These are phyloP conservation scores for Spisula subtruncata DNA, from an alignment of 2,888 invertebrate genomes.

Conservation along the genomic window DNA sequence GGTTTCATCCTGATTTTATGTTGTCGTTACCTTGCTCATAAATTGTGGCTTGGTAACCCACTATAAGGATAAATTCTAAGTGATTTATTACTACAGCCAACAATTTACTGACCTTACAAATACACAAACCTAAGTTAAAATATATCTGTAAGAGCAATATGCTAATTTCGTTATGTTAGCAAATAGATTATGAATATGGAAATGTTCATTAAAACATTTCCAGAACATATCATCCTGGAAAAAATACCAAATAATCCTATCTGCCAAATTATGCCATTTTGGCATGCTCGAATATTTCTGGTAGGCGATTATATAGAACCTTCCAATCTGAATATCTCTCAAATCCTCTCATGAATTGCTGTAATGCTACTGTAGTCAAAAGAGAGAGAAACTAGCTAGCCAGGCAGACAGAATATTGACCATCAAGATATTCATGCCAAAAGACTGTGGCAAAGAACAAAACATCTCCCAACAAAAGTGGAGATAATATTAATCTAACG, in stretches of 20 bases:
- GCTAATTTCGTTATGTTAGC: neutral
- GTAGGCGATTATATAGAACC: neutral
- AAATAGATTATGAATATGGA: neutral
- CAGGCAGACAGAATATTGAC: slow-evolving; percentile 4
- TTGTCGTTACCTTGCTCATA: neutral
- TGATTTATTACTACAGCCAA: slow-evolving; percentile 4
- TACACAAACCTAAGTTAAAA: neutral
- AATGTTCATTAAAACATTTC: neutral
- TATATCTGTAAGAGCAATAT: neutral
- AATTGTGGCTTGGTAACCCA: neutral
- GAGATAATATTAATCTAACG: too few species aligned
- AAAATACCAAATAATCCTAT: neutral
- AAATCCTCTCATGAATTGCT: neutral
- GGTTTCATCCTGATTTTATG: neutral
- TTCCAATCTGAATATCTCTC: neutral
- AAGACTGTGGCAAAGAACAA: too few species aligned
- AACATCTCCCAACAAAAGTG: too few species aligned
- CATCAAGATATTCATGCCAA: neutral
- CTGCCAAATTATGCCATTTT: neutral
- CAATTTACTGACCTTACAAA: neutral
- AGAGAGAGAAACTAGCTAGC: neutral
- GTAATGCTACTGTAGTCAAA: too few species aligned
- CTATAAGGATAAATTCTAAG: neutral
- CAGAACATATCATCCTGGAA: neutral
- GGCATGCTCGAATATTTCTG: neutral